A percentile compares a stretch with the other conserved stretches of the same genome.
These are phyloP conservation scores for Illadopsis cleaveri DNA, from an alignment of 2,113 vertebrate species.

Conservation along the genomic window DNA sequence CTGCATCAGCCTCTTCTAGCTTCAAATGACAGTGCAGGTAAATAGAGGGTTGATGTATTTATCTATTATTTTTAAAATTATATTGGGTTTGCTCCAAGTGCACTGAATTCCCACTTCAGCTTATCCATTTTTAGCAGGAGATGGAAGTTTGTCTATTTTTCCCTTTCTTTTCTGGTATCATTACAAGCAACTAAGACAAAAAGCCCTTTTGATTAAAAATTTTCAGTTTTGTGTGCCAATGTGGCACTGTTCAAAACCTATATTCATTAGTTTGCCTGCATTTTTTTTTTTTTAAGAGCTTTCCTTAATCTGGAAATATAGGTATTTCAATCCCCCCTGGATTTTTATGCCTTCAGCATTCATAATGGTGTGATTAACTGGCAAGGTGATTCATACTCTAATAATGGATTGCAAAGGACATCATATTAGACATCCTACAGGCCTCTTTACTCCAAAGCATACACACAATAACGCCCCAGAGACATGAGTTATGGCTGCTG, in stretches of 20 bases:
- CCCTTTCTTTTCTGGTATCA: not conserved
- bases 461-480: constrained; percentile 57
- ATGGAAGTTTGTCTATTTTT: not conserved
- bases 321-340: constrained; percentile 51
- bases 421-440: constrained; percentile 67
- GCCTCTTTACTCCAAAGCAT: constrained; percentile 67
- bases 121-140: not conserved
- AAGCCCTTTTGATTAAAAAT: not conserved
- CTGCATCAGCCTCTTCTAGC: constrained; percentile 28
- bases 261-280: not conserved
- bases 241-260: not conserved
- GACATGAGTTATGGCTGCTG: constrained; percentile 73
- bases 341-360: constrained; percentile 70
- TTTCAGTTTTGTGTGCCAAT: not conserved
- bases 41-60: constrained; percentile 38
- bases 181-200: not conserved
- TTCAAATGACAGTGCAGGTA: constrained; percentile 45
- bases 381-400: constrained; percentile 55
- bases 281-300: constrained; percentile 55
- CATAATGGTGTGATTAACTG: constrained; percentile 74
- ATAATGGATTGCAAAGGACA: constrained; percentile 75
- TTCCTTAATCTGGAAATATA: constrained; percentile 46
- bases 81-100: not conserved
- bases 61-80: constrained; percentile 38
- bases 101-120: not conserved